Evolutionary conservation across 1,140 invertebrate genomes (phyloP).

Genomic region (Temnothorax nylanderi): DNA sequence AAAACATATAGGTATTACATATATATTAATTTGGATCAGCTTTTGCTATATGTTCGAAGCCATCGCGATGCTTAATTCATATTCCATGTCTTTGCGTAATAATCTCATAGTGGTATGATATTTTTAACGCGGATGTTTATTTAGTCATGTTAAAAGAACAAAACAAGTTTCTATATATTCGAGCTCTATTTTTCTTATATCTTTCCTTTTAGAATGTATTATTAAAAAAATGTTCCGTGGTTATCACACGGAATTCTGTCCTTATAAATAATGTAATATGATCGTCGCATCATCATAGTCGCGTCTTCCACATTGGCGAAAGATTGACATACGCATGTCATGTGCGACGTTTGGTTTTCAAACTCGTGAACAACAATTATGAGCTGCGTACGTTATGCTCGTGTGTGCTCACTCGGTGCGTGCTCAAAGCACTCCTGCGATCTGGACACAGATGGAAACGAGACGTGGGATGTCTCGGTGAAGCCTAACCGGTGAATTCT

Average conservation of each 20-base stretch:
- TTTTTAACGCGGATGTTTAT: not conserved
- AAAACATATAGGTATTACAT: not conserved
- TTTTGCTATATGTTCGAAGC: not conserved
- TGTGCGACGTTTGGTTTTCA: not conserved
- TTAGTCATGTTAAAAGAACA: not conserved
- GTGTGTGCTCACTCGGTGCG: too few species aligned
- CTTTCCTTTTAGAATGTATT: not conserved
- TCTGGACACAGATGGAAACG: slow-evolving; percentile 15
- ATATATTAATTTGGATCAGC: not conserved
- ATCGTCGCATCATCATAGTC: not conserved
- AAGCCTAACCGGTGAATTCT: slow-evolving; percentile 39
- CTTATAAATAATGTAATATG: not conserved
- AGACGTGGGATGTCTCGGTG: slow-evolving; percentile 4
- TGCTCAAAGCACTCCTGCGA: not conserved
- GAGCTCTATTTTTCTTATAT: too few species aligned
- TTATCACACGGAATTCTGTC: not conserved
- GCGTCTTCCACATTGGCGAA: not conserved
- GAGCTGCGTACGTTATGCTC: not conserved
- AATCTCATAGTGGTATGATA: not conserved
- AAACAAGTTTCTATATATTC: not conserved
- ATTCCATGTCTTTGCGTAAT: not conserved
- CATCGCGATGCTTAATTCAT: not conserved
- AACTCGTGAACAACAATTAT: slow-evolving; percentile 5
- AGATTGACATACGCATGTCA: not conserved
- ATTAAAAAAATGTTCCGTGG: not conserved